Conservation (phyloP, 1,140 invertebrate species). For the Sycobia sp. region DNA sequence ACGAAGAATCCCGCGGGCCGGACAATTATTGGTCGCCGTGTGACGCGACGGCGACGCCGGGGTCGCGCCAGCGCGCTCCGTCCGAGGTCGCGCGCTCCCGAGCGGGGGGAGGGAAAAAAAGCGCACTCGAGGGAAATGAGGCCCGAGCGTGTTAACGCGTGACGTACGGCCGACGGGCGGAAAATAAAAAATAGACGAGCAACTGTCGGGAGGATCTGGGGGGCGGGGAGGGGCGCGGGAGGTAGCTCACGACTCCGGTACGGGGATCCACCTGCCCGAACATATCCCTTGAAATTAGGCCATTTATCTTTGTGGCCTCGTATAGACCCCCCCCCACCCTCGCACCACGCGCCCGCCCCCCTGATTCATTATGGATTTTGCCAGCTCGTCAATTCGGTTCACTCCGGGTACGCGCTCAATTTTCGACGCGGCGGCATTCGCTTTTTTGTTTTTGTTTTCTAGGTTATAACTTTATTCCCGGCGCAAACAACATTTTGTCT, state of each 20-base stretch:
- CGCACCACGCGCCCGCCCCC: background rate
- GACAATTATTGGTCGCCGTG: constrained; percentile 12
- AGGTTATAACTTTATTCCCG: too few species aligned
- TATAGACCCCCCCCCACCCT: background rate
- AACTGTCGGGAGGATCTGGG: constrained; percentile 4
- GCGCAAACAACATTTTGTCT: too few species aligned
- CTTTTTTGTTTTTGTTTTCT: background rate
- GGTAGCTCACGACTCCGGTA: too few species aligned
- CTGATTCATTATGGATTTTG: constrained; percentile 17
- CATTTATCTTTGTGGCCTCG: constrained; percentile 13
- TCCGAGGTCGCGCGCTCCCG: too few species aligned
- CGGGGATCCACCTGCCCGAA: constrained; percentile 17
- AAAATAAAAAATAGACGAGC: constrained; percentile 17
- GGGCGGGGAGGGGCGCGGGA: too few species aligned
- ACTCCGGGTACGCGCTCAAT: background rate
- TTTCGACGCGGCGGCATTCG: background rate
- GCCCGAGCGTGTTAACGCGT: constrained; percentile 20
- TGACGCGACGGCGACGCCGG: background rate
- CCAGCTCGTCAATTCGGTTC: background rate
- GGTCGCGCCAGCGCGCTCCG: too few species aligned
- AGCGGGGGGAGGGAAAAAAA: too few species aligned
- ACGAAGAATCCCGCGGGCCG: background rate
- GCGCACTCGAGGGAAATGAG: constrained; percentile 28
- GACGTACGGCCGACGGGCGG: constrained; percentile 7
- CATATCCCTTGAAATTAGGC: constrained; percentile 24